Evolutionary conservation across 2,113 vertebrate species (phyloP).

Genomic region (Dicaeum eximium): DNA sequence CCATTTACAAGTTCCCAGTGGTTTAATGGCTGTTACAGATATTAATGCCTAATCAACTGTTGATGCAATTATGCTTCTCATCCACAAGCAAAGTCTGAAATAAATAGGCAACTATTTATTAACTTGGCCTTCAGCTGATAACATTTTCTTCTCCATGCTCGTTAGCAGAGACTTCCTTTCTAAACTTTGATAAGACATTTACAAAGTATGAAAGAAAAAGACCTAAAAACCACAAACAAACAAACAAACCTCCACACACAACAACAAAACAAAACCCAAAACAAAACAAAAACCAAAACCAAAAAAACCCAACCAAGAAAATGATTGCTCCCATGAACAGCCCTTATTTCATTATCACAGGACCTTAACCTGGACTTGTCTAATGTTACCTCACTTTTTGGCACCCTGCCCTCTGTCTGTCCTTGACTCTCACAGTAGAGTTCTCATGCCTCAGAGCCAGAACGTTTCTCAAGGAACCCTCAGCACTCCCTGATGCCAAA

Average conservation of each 20-base stretch:
- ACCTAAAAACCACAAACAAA: not conserved
- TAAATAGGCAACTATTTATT: conserved; percentile 55
- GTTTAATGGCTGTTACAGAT: not conserved
- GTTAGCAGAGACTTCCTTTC: conserved; percentile 1
- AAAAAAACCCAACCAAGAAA: not conserved
- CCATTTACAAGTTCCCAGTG: not conserved
- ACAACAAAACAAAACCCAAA: not conserved
- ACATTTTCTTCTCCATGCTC: not conserved
- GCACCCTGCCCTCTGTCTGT: not conserved
- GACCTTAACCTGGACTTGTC: not conserved
- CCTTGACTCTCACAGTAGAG: not conserved
- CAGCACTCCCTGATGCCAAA: not conserved
- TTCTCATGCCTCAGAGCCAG: not conserved
- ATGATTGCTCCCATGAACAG: not conserved
- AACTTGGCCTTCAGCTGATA: conserved; percentile 44
- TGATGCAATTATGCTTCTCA: not conserved
- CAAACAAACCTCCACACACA: not conserved
- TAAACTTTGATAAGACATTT: conserved; percentile 16
- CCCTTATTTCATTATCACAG: not conserved
- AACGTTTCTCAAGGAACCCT: not conserved
- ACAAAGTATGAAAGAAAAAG: not conserved
- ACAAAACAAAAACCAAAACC: not conserved
- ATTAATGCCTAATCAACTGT: not conserved
- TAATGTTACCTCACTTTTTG: not conserved
- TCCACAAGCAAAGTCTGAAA: conserved; percentile 7